phyloP scores from a whole-genome alignment of 1,140 invertebrate genomes.

The Araneus ventricosus region DNA sequence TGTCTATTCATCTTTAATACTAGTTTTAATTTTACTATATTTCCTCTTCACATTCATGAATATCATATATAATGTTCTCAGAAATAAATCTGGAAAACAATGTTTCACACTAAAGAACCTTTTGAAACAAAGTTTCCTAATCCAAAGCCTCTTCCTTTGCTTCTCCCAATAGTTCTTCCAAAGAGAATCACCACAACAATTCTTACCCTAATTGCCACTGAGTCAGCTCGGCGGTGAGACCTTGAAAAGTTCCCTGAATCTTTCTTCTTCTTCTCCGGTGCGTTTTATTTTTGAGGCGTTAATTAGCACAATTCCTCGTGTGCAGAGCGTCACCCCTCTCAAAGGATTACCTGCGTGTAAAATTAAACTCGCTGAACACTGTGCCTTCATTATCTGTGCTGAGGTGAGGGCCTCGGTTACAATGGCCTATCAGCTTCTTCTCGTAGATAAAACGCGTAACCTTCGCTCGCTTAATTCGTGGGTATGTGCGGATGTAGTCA shows the following conservation, averaged over 20 bases:
- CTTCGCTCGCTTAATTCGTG: neutral
- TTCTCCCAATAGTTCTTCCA: neutral
- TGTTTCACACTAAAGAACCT: no score
- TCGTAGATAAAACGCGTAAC: neutral
- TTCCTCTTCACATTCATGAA: no score
- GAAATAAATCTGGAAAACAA: no score
- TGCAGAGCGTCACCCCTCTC: neutral
- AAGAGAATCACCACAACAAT: neutral
- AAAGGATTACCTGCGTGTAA: conserved; percentile 32
- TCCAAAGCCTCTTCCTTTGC: neutral
- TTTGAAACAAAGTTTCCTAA: no score
- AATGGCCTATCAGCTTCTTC: neutral
- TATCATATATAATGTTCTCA: no score
- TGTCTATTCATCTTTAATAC: no score
- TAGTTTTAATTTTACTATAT: no score
- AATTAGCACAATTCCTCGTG: neutral
- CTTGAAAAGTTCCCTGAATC: neutral
- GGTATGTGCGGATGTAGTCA: neutral
- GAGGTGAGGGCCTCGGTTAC: neutral
- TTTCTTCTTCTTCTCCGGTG: neutral
- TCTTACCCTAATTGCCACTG: neutral
- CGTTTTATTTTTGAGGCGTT: conserved; percentile 16
- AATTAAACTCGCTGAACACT: conserved; percentile 15
- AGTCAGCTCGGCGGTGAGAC: neutral
- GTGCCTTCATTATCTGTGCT: neutral